phyloP scores from a whole-genome alignment of 2,888 invertebrate genomes.

The Drosophila nr. perissopoda region DNA sequence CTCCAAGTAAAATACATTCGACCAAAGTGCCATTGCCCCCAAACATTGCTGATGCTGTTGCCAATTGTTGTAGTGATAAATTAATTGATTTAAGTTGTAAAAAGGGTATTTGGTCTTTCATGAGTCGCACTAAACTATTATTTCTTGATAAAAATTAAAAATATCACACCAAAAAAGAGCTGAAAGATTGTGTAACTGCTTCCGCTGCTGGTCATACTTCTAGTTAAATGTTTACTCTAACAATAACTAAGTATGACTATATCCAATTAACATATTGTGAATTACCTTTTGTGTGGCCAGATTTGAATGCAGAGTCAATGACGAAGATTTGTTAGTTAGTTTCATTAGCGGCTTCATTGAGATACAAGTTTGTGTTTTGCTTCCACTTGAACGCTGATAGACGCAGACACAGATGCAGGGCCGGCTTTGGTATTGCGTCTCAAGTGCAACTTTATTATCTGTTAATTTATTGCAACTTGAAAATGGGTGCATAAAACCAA shows the following conservation, averaged over 20 bases:
- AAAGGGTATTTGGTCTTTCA: not conserved
- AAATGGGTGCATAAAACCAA: not conserved
- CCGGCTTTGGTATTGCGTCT: conserved; percentile 22
- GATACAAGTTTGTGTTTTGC: conserved; percentile 3
- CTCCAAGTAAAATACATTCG: conserved; percentile 44
- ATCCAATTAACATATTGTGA: conserved; percentile 39
- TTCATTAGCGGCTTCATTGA: conserved; percentile 25
- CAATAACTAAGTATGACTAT: not conserved
- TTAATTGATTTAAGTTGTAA: conserved; percentile 55
- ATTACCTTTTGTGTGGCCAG: conserved; percentile 33
- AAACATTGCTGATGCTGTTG: conserved; percentile 7
- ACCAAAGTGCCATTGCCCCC: conserved; percentile 60
- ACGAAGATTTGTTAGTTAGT: conserved; percentile 17
- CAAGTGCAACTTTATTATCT: conserved; percentile 18
- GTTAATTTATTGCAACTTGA: conserved; percentile 18
- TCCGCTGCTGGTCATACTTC: conserved; percentile 18
- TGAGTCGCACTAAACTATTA: not conserved
- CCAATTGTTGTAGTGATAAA: conserved; percentile 43
- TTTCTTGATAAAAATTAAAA: not conserved
- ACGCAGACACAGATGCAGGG: conserved; percentile 35
- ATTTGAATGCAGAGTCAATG: conserved; percentile 42
- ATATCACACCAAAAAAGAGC: conserved; percentile 7
- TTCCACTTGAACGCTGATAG: conserved; percentile 19
- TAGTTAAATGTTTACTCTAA: not conserved
- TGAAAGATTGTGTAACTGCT: conserved; percentile 2